These are phyloP conservation scores for Lutraria lutraria DNA, from an alignment of 2,888 invertebrate genomes.

Conservation along the genomic window DNA sequence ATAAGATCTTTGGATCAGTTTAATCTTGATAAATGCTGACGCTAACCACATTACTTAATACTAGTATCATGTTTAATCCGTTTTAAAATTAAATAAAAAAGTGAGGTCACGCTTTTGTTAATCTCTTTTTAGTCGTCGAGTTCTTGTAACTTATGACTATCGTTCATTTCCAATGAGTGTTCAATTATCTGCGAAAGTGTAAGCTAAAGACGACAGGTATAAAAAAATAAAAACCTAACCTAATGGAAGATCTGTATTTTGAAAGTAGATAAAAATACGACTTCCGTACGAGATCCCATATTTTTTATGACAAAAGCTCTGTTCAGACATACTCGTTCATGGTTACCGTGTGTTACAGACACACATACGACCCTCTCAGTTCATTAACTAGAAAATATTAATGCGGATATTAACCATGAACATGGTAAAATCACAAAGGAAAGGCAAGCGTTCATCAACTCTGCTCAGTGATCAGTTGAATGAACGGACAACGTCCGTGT, in stretches of 20 bases:
- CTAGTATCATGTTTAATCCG: too few relatives aligned
- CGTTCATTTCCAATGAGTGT: too few relatives aligned
- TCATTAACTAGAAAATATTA: not conserved
- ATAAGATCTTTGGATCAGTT: too few relatives aligned
- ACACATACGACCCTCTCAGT: not conserved
- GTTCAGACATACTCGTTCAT: not conserved
- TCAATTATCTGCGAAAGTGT: too few relatives aligned
- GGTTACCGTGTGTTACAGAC: not conserved
- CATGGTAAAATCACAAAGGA: not conserved
- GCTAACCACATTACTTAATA: too few relatives aligned
- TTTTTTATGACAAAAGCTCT: not conserved
- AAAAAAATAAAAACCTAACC: too few relatives aligned
- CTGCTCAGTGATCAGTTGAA: not conserved
- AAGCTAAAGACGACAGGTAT: too few relatives aligned
- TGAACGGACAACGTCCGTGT: slow-evolving; percentile 24
- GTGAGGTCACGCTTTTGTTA: too few relatives aligned
- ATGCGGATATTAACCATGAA: not conserved
- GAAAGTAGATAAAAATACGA: not conserved
- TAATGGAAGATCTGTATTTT: not conserved
- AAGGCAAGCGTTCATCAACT: not conserved
- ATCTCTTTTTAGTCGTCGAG: too few relatives aligned
- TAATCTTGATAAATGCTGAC: too few relatives aligned
- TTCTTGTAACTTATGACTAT: too few relatives aligned
- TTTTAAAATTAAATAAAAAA: too few relatives aligned
- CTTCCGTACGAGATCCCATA: not conserved